Evolutionary conservation across 2,797 vertebrate species (phyloP).

Genomic region (Helarctos malayanus): DNA sequence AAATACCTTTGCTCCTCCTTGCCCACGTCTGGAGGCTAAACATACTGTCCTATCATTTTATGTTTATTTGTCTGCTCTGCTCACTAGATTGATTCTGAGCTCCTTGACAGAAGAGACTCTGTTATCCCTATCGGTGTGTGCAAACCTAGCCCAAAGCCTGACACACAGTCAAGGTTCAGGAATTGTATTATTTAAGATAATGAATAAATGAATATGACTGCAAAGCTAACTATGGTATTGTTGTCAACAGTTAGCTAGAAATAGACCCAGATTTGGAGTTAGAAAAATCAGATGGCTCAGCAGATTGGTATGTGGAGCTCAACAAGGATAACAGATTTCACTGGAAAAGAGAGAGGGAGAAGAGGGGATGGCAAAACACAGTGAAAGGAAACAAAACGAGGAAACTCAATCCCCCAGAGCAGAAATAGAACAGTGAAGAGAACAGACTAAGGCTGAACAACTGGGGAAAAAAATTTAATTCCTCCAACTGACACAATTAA

Average conservation of each 20-base stretch:
- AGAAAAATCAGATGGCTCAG: slow-evolving; percentile 79
- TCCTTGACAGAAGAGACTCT: not conserved
- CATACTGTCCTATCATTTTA: not conserved
- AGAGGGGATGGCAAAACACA: slow-evolving; percentile 54
- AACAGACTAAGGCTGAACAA: slow-evolving; percentile 12
- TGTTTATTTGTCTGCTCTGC: not conserved
- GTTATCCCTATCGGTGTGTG: not conserved
- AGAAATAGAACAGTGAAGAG: slow-evolving; percentile 50
- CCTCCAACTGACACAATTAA: slow-evolving; percentile 7
- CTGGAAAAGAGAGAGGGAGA: slow-evolving; percentile 61
- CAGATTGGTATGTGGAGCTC: slow-evolving; percentile 73
- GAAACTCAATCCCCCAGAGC: not conserved
- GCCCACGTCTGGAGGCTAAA: not conserved
- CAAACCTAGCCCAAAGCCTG: not conserved
- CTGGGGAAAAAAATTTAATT: not conserved
- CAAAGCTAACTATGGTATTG: slow-evolving; percentile 48
- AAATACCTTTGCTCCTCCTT: too few species aligned
- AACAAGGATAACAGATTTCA: slow-evolving; percentile 72
- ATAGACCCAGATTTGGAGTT: slow-evolving; percentile 69
- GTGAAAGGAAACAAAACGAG: slow-evolving; percentile 50
- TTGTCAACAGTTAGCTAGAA: slow-evolving; percentile 70
- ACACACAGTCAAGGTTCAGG: not conserved
- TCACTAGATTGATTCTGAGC: not conserved
- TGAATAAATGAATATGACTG: slow-evolving; percentile 8
- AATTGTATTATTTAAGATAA: slow-evolving; percentile 1